phyloP scores from a whole-genome alignment of 2,113 vertebrate genomes.

The Grantiella picta region DNA sequence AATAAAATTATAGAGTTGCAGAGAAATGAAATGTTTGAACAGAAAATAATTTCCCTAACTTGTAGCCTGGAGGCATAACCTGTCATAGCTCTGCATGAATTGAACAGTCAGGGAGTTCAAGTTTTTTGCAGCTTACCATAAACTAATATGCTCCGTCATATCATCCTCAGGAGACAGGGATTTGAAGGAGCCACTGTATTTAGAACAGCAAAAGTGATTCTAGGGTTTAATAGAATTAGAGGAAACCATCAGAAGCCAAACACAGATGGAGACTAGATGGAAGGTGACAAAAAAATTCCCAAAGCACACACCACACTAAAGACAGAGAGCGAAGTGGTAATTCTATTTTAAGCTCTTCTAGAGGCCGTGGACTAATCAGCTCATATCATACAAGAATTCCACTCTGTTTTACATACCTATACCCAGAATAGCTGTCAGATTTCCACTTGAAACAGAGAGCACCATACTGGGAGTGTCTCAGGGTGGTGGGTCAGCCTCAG shows the following conservation, averaged over 20 bases:
- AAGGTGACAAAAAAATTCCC: conserved; percentile 8
- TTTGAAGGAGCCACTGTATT: conserved; percentile 40
- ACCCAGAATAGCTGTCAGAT: background rate
- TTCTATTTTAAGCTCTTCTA: background rate
- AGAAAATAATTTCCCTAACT: conserved; percentile 73
- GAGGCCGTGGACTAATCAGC: background rate
- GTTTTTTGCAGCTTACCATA: conserved; percentile 59
- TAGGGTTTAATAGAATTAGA: conserved; percentile 18
- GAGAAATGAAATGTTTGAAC: conserved; percentile 71
- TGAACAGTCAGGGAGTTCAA: conserved; percentile 64
- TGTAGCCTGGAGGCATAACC: conserved; percentile 58
- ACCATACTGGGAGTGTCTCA: background rate
- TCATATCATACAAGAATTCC: background rate
- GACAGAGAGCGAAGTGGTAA: background rate
- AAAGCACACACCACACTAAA: background rate
- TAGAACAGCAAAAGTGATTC: conserved; percentile 24
- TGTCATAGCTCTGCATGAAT: conserved; percentile 64
- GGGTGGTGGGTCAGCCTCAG: background rate
- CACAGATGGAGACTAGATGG: background rate
- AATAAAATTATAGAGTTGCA: conserved; percentile 55
- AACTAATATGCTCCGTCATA: conserved; percentile 59
- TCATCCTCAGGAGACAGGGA: conserved; percentile 43
- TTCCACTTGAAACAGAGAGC: background rate
- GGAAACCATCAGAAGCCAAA: background rate
- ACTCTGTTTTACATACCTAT: background rate